These are phyloP conservation scores for Protophormia terraenovae DNA, from an alignment of 2,888 invertebrate species.

Conservation along the genomic window DNA sequence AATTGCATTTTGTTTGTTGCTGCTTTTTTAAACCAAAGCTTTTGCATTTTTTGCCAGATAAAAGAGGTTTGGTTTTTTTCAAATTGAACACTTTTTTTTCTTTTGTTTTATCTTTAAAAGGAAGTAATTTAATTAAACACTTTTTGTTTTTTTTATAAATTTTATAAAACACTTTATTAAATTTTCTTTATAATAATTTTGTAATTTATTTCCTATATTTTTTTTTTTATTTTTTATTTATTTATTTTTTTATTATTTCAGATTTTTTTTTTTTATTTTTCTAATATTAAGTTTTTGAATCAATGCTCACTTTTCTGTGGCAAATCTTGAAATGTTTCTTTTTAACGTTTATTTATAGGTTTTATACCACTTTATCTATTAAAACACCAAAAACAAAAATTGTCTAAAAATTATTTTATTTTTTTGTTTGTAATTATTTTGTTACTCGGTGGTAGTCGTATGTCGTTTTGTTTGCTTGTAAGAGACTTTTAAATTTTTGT, in stretches of 20 bases:
- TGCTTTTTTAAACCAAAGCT: no score
- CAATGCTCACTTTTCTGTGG: slow-evolving; percentile 72
- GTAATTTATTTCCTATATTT: slow-evolving; percentile 21
- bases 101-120: slow-evolving; percentile 33
- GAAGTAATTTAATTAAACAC: slow-evolving; percentile 40
- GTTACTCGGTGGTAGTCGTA: background rate
- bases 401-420: slow-evolving; percentile 33
- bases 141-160: background rate
- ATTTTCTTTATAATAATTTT: background rate
- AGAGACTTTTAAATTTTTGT: slow-evolving; percentile 40
- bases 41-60: background rate
- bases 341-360: slow-evolving; percentile 80
- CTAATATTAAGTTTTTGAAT: slow-evolving; percentile 68
- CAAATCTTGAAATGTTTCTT: slow-evolving; percentile 79
- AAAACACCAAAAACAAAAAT: slow-evolving; percentile 12
- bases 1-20: slow-evolving; percentile 72
- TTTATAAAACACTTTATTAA: slow-evolving; percentile 23
- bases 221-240: slow-evolving; percentile 9
- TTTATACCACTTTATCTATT: slow-evolving; percentile 72
- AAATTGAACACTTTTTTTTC: slow-evolving; percentile 1
- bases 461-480: slow-evolving; percentile 16
- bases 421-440: slow-evolving; percentile 48
- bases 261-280: slow-evolving; percentile 22
- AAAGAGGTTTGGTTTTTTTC: slow-evolving; percentile 31
- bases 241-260: slow-evolving; percentile 25